A percentile compares a stretch with the other conserved stretches of the same genome.
Conservation (phyloP, 2,888 invertebrate genomes). For the Melieria omissa region DNA sequence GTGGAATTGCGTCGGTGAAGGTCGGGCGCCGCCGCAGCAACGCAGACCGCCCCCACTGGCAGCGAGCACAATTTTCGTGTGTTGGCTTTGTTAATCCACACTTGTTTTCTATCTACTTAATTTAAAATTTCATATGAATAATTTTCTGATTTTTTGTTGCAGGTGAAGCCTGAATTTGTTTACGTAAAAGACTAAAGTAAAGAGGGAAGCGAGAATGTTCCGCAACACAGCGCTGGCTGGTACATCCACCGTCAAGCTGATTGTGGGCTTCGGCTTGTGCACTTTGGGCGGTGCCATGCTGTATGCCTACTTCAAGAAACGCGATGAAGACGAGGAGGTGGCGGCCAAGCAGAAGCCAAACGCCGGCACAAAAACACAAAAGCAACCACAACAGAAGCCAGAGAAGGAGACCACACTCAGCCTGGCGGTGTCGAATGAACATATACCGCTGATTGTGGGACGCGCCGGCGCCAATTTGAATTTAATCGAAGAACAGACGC, state of each 20-base stretch:
- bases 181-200: no score
- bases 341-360: conserved; percentile 30
- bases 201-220: conserved; percentile 51
- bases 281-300: conserved; percentile 77
- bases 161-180: no score
- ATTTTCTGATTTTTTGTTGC: no score
- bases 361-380: conserved; percentile 8
- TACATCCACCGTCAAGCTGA: conserved; percentile 69
- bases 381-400: conserved; percentile 35
- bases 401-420: conserved; percentile 69
- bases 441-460: conserved; percentile 77
- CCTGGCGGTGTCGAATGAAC: conserved; percentile 72
- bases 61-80: no score
- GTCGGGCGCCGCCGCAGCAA: no score
- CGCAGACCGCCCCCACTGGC: no score
- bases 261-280: conserved; percentile 75
- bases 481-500: conserved; percentile 78
- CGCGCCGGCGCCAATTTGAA: conserved; percentile 81
- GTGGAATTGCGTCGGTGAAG: no score
- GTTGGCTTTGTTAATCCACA: no score
- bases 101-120: no score
- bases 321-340: conserved; percentile 68
- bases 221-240: conserved; percentile 54
- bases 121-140: no score
- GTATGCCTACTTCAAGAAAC: conserved; percentile 76